Conservation (phyloP, 2,797 vertebrate species). For the Centroberyx gerrardi region DNA sequence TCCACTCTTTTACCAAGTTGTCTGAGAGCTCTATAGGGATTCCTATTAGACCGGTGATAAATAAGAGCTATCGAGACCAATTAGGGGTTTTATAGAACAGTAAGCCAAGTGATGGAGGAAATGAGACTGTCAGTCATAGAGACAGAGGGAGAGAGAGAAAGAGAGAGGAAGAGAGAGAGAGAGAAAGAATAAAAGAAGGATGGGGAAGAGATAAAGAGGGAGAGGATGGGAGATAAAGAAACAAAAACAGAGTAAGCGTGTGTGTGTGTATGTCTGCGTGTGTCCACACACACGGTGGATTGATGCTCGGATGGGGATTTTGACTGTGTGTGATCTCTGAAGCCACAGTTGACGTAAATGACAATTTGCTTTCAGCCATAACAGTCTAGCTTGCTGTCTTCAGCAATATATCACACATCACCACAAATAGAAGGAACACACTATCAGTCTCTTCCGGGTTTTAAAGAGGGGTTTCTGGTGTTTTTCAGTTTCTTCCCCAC, state of each 20-base stretch:
- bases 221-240: too few relatives aligned
- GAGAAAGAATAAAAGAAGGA: constrained; percentile 19
- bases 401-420: constrained; percentile 65
- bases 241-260: constrained; percentile 16
- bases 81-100: constrained; percentile 77
- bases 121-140: constrained; percentile 71
- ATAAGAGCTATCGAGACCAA: constrained; percentile 79
- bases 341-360: constrained; percentile 71
- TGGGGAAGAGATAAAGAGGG: constrained; percentile 5
- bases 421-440: constrained; percentile 66
- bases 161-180: neutral
- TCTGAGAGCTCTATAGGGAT: constrained; percentile 67
- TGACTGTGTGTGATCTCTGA: constrained; percentile 60
- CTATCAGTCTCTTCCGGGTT: constrained; percentile 23
- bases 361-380: constrained; percentile 63
- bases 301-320: constrained; percentile 30
- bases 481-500: constrained; percentile 35
- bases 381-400: constrained; percentile 56
- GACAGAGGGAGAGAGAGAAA: constrained; percentile 1
- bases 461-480: constrained; percentile 46
- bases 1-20: constrained; percentile 73
- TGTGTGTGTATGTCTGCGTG: constrained; percentile 24
- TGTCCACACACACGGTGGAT: neutral
- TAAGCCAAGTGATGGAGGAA: constrained; percentile 65
- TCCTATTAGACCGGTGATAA: constrained; percentile 73